Conservation (phyloP, 2,888 invertebrate genomes). For the Eristalinus aeneus region DNA sequence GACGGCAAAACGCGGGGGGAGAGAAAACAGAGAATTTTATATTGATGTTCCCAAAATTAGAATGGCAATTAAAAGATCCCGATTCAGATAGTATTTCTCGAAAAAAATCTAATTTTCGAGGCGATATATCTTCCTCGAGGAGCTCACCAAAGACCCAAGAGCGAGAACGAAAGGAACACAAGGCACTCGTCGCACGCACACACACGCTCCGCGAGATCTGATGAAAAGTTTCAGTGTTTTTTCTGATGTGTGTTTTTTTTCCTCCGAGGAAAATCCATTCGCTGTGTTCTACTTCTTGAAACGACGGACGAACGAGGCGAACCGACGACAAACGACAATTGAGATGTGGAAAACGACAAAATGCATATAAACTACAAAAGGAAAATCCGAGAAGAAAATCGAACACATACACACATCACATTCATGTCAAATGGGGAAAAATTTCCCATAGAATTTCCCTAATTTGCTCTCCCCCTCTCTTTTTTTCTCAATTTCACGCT, state of each 20-base stretch:
- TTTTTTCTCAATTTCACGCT: background rate
- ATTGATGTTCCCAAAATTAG: conserved; percentile 16
- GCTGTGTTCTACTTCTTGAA: conserved; percentile 61
- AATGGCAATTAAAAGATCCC: background rate
- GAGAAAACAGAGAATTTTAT: conserved; percentile 12
- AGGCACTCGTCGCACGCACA: conserved; percentile 13
- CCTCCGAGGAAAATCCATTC: conserved; percentile 53
- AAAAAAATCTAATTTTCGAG: conserved; percentile 27
- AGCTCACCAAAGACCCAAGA: conserved; percentile 1
- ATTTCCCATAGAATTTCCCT: conserved; percentile 27
- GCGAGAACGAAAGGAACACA: conserved; percentile 38
- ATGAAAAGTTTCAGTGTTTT: background rate
- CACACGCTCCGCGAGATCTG: conserved; percentile 18
- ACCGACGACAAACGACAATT: conserved; percentile 4
- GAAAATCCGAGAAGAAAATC: conserved; percentile 15
- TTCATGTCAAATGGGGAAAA: too few relatives aligned
- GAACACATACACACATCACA: too few relatives aligned
- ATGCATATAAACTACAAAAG: conserved; percentile 29
- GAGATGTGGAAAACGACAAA: conserved; percentile 30
- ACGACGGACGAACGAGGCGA: conserved; percentile 10
- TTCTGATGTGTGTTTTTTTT: background rate
- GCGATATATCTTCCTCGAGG: conserved; percentile 18
- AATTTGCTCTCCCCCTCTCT: background rate
- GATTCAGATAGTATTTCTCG: conserved; percentile 12
- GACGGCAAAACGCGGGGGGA: background rate